Percentiles rank a stretch among this genome's conserved stretches.
These are phyloP conservation scores for Antennarius maculatus DNA, from an alignment of 2,797 vertebrate genomes.

Conservation along the genomic window DNA sequence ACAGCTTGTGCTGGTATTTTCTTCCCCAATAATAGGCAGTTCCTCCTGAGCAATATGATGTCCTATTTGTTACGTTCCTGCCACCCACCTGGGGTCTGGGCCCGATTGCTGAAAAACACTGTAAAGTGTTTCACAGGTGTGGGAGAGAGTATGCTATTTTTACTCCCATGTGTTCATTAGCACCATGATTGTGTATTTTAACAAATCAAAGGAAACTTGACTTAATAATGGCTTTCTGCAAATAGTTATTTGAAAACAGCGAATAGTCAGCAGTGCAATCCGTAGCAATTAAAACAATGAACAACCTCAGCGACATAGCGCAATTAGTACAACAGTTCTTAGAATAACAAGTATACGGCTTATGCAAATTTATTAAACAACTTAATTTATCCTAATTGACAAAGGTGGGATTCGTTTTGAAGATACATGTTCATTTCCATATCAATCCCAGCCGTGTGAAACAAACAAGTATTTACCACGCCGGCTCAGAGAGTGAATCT, in stretches of 20 bases:
- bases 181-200: conserved; percentile 24
- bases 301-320: conserved; percentile 52
- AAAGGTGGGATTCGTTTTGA: conserved; percentile 75
- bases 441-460: conserved; percentile 63
- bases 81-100: conserved; percentile 20
- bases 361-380: conserved; percentile 73
- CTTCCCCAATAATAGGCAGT: conserved; percentile 35
- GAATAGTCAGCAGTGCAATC: conserved; percentile 60
- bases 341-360: conserved; percentile 70
- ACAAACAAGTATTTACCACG: conserved; percentile 62
- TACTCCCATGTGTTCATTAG: conserved; percentile 38
- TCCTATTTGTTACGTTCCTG: conserved; percentile 41
- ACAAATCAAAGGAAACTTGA: conserved; percentile 61
- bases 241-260: conserved; percentile 69
- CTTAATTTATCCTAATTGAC: conserved; percentile 75
- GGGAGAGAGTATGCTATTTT: conserved; percentile 33
- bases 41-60: conserved; percentile 40
- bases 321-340: conserved; percentile 57
- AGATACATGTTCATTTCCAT: conserved; percentile 72
- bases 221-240: conserved; percentile 66
- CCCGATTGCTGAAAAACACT: conserved; percentile 15
- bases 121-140: conserved; percentile 48
- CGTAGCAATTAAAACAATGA: conserved; percentile 67
- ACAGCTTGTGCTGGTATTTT: conserved; percentile 46
- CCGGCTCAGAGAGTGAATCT: conserved; percentile 42